A percentile compares a stretch with the other conserved stretches of the same genome.
Conservation (phyloP, 2,888 invertebrate genomes). For the Achlya flavicornis region DNA sequence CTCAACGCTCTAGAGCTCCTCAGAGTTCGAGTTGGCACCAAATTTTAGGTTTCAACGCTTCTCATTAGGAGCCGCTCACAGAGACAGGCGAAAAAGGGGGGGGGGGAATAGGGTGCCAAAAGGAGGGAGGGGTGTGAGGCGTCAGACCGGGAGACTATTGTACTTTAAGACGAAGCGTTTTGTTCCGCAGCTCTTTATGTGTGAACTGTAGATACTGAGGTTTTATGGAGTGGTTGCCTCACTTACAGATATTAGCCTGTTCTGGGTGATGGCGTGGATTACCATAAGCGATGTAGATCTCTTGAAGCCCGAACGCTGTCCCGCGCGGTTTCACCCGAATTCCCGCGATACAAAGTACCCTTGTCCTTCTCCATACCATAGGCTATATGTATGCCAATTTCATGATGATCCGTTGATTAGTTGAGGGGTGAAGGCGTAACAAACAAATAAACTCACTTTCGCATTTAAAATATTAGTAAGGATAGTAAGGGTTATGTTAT, state of each 20-base stretch:
- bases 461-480: no score
- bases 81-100: conserved; percentile 40
- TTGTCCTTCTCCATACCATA: no score
- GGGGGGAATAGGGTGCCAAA: conserved; percentile 20
- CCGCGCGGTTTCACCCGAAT: no score
- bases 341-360: no score
- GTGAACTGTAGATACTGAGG: conserved; percentile 37
- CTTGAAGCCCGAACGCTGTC: background rate
- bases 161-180: conserved; percentile 69
- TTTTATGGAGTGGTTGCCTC: conserved; percentile 45
- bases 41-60: conserved; percentile 80
- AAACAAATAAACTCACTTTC: no score
- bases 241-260: conserved; percentile 54
- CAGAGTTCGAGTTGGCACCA: conserved; percentile 80
- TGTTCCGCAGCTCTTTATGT: conserved; percentile 63
- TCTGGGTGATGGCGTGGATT: conserved; percentile 27
- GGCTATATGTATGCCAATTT: no score
- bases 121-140: conserved; percentile 31
- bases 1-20: conserved; percentile 65
- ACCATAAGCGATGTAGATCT: background rate
- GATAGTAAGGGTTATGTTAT: no score
- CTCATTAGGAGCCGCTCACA: conserved; percentile 74
- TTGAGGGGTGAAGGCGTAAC: no score
- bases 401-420: no score
- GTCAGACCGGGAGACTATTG: conserved; percentile 59